Conservation (phyloP, 2,888 invertebrate species). For the Malthinus seriepunctatus region DNA sequence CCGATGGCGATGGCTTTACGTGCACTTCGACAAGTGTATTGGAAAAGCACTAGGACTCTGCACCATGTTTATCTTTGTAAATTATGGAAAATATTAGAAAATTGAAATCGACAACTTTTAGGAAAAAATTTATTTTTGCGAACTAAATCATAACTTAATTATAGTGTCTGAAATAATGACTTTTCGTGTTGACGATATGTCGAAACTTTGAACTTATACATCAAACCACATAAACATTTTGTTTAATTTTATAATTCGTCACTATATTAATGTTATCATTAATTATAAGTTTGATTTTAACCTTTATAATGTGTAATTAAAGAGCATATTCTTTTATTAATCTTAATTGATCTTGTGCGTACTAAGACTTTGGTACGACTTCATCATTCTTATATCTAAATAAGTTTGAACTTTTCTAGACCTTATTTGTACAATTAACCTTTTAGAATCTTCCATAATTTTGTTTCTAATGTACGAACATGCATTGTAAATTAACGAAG, state of each 20-base stretch:
- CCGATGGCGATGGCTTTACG: too few relatives aligned
- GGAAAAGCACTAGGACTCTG: too few relatives aligned
- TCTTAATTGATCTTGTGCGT: conserved; percentile 8
- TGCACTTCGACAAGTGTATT: too few relatives aligned
- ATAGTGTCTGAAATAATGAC: too few relatives aligned
- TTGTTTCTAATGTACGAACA: not conserved
- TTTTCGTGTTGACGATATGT: too few relatives aligned
- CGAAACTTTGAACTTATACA: too few relatives aligned
- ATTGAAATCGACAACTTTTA: too few relatives aligned
- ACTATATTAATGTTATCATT: conserved; percentile 1
- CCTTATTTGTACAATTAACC: conserved; percentile 16
- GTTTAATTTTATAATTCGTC: not conserved
- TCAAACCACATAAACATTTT: too few relatives aligned
- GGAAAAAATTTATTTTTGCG: too few relatives aligned
- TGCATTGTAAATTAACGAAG: not conserved
- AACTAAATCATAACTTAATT: too few relatives aligned
- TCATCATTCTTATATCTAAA: conserved; percentile 14
- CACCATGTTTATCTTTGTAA: too few relatives aligned
- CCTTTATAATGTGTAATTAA: conserved; percentile 10
- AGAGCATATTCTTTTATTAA: conserved; percentile 13
- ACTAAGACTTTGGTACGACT: conserved; percentile 9
- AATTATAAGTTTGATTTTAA: conserved; percentile 10
- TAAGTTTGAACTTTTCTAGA: conserved; percentile 18
- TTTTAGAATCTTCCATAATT: not conserved
- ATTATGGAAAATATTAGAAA: too few relatives aligned